Evolutionary conservation across 2,113 vertebrate genomes (phyloP), one percentile per base, ranked within the genome.

Genomic region (Xerus inauris): DNA sequence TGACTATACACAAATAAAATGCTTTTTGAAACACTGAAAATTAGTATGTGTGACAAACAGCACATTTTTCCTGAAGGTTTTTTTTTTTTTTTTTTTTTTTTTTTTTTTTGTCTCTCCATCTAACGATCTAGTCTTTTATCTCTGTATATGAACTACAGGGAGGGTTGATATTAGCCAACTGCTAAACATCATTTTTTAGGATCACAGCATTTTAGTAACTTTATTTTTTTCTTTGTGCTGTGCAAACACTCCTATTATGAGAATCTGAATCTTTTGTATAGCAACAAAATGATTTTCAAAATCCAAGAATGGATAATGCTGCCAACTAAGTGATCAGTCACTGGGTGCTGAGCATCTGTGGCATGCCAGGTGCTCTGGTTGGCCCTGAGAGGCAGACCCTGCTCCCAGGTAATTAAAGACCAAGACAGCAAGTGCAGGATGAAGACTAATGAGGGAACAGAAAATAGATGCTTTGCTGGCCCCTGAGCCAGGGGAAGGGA

Each of bases 1-100:
- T 71, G 51, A 59, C 19, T 35, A 9, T 19, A 42, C 45, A 54
- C 28, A 87, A 86, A 73, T 75, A 47, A 64, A 84, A 77, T 87
- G 47, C 73, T 71, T 91, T 57, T 89, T 40, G 64, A 95, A 95
- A 62, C 16, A 19, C 47, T 54, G 17, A 76, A 72, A 81, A 47
- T 16, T 64, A 49, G 4, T 20, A 24, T 59, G 17, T 38, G 57
- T 72, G 40, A 86, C 45, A 26, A 91, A 45, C 16, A 32, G 5
- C 17, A 83, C 3, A 28, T 19, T 42, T 95, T 75, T n/a, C 59
- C 59, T 62, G 59, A 28, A 3, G n/a, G n/a, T n/a, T n/a, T n/a
- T n/a, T n/a, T 26, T 1, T 26, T 62, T 57, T 54, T 20, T 54
- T 54, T 20, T 54, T 54, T 20, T 54, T 54, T 14, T 51, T 51